Conservation (phyloP, 2,113 vertebrate species). For the Pluvianellus socialis region DNA sequence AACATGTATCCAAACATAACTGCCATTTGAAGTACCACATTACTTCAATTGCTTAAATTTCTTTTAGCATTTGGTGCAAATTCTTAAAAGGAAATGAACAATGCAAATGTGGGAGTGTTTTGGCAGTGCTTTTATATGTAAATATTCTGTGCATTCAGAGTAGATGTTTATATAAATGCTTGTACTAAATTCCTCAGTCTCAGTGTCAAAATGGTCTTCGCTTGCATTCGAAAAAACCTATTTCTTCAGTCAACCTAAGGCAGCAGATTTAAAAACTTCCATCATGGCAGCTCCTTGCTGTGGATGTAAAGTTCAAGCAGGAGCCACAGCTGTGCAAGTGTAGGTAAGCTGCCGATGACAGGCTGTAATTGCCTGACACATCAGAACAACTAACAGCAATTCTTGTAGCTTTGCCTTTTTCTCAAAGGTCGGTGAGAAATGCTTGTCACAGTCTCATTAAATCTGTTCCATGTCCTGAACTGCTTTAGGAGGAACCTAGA, state of each 20-base stretch:
- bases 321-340: neutral
- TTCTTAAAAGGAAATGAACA: neutral
- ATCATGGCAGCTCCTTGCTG: neutral
- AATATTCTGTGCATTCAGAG: neutral
- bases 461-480: neutral
- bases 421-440: neutral
- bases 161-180: neutral
- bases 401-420: neutral
- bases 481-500: neutral
- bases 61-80: neutral
- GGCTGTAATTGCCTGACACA: neutral
- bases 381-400: neutral
- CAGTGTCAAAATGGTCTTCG: neutral
- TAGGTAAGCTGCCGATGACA: neutral
- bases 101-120: neutral
- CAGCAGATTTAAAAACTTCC: neutral
- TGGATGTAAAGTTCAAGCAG: neutral
- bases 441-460: neutral
- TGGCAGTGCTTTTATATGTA: neutral
- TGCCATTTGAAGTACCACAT: neutral
- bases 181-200: neutral
- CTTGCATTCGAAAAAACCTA: neutral
- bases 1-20: neutral
- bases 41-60: neutral
- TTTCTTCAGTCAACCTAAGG: neutral